Percentiles rank a stretch among this genome's conserved stretches.
Evolutionary conservation across 2,113 vertebrate genomes (phyloP).

Genomic region (Ciconia maguari): DNA sequence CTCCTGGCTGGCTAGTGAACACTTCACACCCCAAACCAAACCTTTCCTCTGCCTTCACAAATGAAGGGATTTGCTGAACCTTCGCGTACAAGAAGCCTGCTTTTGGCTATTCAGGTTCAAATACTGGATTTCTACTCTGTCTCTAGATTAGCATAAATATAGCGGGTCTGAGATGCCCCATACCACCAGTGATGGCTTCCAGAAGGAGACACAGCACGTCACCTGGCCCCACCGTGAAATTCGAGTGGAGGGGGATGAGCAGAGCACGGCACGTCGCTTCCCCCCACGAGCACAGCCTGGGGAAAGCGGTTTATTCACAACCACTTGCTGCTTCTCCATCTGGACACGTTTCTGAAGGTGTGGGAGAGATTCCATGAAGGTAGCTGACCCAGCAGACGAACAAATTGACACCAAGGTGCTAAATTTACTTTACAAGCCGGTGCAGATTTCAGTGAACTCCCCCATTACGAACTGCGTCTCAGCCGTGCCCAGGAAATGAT

Average conservation of each 20-base stretch:
- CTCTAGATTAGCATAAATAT: neutral
- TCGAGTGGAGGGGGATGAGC: fast-evolving
- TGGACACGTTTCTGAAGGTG: fast-evolving
- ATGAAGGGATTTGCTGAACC: neutral
- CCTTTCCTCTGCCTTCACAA: too few species aligned
- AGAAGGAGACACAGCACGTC: fast-evolving
- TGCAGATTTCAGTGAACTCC: neutral
- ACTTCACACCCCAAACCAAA: too few species aligned
- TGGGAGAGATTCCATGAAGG: neutral
- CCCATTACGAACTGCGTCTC: fast-evolving
- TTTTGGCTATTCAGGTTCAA: neutral
- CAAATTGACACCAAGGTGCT: neutral
- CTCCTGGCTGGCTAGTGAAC: neutral
- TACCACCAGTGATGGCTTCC: neutral
- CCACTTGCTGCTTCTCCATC: neutral
- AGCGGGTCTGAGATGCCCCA: neutral
- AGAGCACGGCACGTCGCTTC: neutral
- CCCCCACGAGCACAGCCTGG: neutral
- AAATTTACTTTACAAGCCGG: neutral
- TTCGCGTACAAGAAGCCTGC: neutral
- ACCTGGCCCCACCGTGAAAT: fast-evolving
- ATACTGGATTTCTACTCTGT: neutral
- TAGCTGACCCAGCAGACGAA: neutral
- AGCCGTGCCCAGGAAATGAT: neutral
- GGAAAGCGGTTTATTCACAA: fast-evolving